These are phyloP conservation scores for Leptodactylus fuscus DNA, from an alignment of 2,113 vertebrate genomes.

Conservation along the genomic window DNA sequence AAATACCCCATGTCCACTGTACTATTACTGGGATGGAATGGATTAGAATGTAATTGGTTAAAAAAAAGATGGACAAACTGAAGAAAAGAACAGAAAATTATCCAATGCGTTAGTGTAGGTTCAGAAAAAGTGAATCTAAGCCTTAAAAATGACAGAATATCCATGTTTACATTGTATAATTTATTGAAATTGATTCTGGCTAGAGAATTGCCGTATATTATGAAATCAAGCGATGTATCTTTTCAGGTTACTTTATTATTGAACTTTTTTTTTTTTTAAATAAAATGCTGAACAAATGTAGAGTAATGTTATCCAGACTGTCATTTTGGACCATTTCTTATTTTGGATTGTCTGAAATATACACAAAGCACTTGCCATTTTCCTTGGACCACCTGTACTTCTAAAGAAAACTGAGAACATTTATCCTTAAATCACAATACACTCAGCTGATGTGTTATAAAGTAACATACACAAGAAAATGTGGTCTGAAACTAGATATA, in stretches of 20 bases:
- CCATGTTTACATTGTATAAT: background rate
- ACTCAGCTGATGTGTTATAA: background rate
- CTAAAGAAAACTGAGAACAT: background rate
- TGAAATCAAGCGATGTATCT: background rate
- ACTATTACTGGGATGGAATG: too few species aligned
- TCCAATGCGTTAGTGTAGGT: too few species aligned
- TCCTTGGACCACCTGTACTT: background rate
- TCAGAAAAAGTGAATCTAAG: background rate
- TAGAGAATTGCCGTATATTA: background rate
- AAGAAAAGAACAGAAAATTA: too few species aligned
- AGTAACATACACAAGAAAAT: background rate
- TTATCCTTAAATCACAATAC: background rate
- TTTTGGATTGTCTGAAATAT: slow-evolving; percentile 26
- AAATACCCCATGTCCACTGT: too few species aligned
- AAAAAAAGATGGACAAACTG: too few species aligned
- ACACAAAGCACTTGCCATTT: slow-evolving; percentile 3
- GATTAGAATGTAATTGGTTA: too few species aligned
- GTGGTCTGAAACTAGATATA: background rate
- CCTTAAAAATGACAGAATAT: background rate
- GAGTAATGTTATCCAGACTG: slow-evolving; percentile 11
- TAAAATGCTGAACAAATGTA: background rate
- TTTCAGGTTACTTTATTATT: background rate
- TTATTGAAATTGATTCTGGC: background rate
- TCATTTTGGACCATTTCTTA: slow-evolving; percentile 15
- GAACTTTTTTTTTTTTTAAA: background rate